A percentile compares a stretch with the other conserved stretches of the same genome.
Conservation (phyloP, 2,888 invertebrate genomes). For the Slavum lentiscoides region DNA sequence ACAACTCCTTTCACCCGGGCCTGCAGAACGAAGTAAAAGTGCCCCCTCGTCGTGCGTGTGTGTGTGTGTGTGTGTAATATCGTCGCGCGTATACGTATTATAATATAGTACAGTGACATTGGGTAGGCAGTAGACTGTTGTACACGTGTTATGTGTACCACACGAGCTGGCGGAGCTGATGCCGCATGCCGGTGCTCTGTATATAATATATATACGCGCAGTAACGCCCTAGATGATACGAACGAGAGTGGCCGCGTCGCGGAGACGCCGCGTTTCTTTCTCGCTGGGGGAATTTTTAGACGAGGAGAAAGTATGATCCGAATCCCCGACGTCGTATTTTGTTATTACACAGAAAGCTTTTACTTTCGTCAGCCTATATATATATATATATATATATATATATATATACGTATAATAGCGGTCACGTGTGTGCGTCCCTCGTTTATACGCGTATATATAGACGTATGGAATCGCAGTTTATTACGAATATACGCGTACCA, state of each 20-base stretch:
- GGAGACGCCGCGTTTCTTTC: slow-evolving; percentile 26
- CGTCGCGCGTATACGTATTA: too few species aligned
- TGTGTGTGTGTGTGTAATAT: slow-evolving; percentile 22
- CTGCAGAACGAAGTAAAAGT: slow-evolving; percentile 49
- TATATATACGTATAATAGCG: neutral
- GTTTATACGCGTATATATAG: too few species aligned
- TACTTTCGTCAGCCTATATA: slow-evolving; percentile 43
- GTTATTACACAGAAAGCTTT: slow-evolving; percentile 32
- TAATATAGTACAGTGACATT: too few species aligned
- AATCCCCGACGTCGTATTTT: slow-evolving; percentile 28
- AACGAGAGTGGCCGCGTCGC: slow-evolving; percentile 38
- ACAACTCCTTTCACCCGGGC: slow-evolving; percentile 52
- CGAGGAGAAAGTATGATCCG: slow-evolving; percentile 52
- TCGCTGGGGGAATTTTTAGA: slow-evolving; percentile 51
- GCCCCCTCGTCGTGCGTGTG: slow-evolving; percentile 37
- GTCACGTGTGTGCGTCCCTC: slow-evolving; percentile 25
- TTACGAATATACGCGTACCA: too few species aligned
- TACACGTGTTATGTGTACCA: too few species aligned
- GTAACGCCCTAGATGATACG: slow-evolving; percentile 52
- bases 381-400: too few species aligned
- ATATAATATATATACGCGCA: neutral
- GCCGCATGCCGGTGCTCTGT: too few species aligned
- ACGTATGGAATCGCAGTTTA: neutral
- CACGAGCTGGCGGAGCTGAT: too few species aligned
- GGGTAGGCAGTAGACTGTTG: slow-evolving; percentile 43